phyloP scores from a whole-genome alignment of 2,888 invertebrate species.

The Xestia c-nigrum region DNA sequence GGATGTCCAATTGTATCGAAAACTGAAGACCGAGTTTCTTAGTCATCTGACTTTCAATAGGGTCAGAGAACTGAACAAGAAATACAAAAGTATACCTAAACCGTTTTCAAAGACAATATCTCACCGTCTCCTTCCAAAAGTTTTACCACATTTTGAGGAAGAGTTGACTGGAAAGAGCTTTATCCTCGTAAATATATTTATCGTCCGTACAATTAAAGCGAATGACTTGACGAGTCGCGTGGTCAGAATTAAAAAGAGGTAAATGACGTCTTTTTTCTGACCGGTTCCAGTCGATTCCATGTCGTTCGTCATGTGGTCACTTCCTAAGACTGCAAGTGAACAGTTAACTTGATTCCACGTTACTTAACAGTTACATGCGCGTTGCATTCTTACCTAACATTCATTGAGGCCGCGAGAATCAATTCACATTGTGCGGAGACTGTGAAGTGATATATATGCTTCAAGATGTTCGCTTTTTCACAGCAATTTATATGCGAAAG shows the following conservation, averaged over 20 bases:
- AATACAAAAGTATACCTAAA: neutral
- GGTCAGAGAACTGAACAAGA: no score
- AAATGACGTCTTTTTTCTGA: neutral
- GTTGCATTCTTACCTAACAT: conserved; percentile 59
- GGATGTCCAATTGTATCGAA: no score
- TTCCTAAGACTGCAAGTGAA: conserved; percentile 30
- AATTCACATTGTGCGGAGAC: conserved; percentile 39
- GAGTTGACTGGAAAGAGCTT: neutral
- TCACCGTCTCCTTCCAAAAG: neutral
- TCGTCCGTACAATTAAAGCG: neutral
- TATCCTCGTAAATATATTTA: neutral
- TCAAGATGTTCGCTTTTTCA: conserved; percentile 25
- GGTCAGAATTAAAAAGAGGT: neutral
- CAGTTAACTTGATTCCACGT: conserved; percentile 52
- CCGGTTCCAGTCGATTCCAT: neutral
- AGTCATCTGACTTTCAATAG: no score
- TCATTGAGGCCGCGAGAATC: conserved; percentile 51
- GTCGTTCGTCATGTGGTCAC: neutral
- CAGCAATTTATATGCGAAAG: conserved; percentile 14
- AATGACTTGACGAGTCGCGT: neutral
- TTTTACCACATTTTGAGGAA: neutral
- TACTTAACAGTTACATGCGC: conserved; percentile 59
- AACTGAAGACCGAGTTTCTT: no score
- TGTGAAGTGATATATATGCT: conserved; percentile 29
- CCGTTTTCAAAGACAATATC: neutral